Evolutionary conservation across 1,140 invertebrate species (phyloP), one percentile per base, ranked within the genome.

Genomic region (Sycophaga agraensis): DNA sequence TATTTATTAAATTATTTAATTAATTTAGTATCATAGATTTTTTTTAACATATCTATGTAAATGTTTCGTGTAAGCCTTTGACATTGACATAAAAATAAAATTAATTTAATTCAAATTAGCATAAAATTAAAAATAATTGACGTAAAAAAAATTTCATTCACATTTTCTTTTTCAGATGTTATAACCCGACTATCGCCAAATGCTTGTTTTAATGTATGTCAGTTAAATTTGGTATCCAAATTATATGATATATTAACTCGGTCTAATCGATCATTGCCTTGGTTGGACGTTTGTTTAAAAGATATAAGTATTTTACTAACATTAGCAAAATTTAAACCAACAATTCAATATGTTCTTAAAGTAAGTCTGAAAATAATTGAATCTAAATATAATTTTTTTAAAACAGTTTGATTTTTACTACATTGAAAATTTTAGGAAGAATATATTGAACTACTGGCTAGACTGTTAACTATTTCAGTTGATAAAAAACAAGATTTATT

Each of bases 231-330:
- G 42, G 64, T 73, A 17, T 66, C 71, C 9, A 73, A 66, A 16
- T 68, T 79, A 22, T 79, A 78, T 43, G 60, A 70, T 17, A 70
- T 69, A 5, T 55, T 78, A 21, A 63, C 17, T 2, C 63, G 59
- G 46, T 72, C 70, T 5, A 81, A 81, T 48, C 70, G 77, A 67
- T 81, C 78, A 6, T 39, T 75, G 31, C 77, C 77, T 2, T 71
- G 76, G 70, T 69, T 76, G 54, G 77, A 74, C 12, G 71, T 72
- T 37, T 75, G 71, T 56, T 42, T 70, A 9, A 67, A 65, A 42
- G 73, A 70, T 11, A 69, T 72, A 31, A 77, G 70, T 57, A 72
- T 80, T 56, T 46, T 80, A 12, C 72, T 80, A n/a, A 77, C 74
- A 37, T 35, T 80, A 12, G 62, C 70, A 0, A 78, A 79, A 60